phyloP scores from a whole-genome alignment of 2,797 vertebrate genomes.

The Hyperoplus immaculatus region DNA sequence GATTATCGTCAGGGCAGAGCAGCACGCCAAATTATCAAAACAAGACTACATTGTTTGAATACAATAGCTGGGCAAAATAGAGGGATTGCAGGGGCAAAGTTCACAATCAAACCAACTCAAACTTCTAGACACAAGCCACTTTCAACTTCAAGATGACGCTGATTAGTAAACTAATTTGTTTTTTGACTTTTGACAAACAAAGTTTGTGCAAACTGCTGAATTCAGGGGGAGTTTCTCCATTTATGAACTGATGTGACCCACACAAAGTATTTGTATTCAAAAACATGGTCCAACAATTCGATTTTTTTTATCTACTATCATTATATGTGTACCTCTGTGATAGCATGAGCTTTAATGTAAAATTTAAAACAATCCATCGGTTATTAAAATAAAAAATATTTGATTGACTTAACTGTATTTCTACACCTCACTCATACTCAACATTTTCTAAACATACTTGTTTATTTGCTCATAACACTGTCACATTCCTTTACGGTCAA shows the following conservation, averaged over 20 bases:
- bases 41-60: constrained; percentile 64
- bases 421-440: neutral
- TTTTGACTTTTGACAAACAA: neutral
- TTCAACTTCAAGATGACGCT: constrained; percentile 1
- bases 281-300: neutral
- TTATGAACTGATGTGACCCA: constrained; percentile 1
- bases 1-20: constrained; percentile 18
- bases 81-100: constrained; percentile 67
- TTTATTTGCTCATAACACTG: too few relatives aligned
- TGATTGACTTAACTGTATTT: too few relatives aligned
- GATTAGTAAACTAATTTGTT: neutral
- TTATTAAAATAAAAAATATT: neutral
- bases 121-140: neutral
- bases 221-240: neutral
- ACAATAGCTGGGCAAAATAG: constrained; percentile 55
- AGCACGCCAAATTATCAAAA: constrained; percentile 35
- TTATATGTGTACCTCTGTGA: neutral
- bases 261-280: neutral
- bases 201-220: neutral
- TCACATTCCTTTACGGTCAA: neutral
- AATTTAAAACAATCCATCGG: neutral
- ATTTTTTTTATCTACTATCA: neutral
- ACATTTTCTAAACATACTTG: neutral
- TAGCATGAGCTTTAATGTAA: neutral
- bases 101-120: constrained; percentile 36